Evolutionary conservation across 1,140 invertebrate genomes (phyloP).

Genomic region (Monomorium pharaonis): DNA sequence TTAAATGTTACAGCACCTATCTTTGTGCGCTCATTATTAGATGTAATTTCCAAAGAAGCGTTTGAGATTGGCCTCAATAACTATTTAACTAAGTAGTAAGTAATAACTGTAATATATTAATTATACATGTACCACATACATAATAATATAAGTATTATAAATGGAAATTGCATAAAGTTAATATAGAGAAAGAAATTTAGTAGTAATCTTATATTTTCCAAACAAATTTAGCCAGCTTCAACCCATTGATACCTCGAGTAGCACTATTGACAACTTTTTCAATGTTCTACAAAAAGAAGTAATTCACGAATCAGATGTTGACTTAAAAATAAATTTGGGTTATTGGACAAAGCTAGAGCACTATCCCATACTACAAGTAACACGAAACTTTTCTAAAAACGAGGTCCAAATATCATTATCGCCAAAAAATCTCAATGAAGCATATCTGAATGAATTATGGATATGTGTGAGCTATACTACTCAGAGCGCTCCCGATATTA

Average conservation of each 20-base stretch:
- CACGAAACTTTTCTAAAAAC: constrained; percentile 79
- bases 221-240: background rate
- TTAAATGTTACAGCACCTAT: constrained; percentile 81
- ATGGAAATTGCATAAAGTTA: background rate
- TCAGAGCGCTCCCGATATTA: background rate
- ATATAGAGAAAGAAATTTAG: background rate
- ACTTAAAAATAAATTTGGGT: no score
- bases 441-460: background rate
- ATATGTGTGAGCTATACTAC: background rate
- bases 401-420: constrained; percentile 82
- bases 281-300: background rate
- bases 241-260: background rate
- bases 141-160: background rate
- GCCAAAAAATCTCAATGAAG: constrained; percentile 67
- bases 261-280: background rate
- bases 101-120: background rate
- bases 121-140: no score
- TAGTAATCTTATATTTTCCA: background rate
- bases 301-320: background rate
- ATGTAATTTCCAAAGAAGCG: constrained; percentile 79
- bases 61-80: background rate
- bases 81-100: background rate
- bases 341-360: constrained; percentile 90
- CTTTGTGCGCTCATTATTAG: constrained; percentile 85
- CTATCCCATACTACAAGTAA: constrained; percentile 88